Evolutionary conservation across 2,888 invertebrate species (phyloP).

Genomic region (Drosophila ustulata): DNA sequence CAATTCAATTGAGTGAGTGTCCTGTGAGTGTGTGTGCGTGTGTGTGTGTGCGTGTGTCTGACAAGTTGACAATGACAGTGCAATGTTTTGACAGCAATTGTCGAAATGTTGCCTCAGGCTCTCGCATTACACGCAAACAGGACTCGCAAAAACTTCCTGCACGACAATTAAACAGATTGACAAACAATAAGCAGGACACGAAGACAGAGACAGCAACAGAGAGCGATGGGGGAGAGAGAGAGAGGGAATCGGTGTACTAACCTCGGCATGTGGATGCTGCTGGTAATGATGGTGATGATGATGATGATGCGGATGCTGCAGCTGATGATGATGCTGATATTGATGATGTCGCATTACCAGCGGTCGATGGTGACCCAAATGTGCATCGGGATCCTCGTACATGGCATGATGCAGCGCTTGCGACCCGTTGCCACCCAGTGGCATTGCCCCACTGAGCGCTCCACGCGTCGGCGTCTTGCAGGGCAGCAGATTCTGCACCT

Average conservation of each 20-base stretch:
- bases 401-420: constrained; percentile 86
- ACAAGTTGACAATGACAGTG: constrained; percentile 67
- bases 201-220: background rate
- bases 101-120: constrained; percentile 67
- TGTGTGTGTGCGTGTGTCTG: constrained; percentile 32
- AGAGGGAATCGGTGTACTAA: constrained; percentile 61
- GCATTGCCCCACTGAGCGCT: constrained; percentile 82
- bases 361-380: constrained; percentile 86
- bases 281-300: constrained; percentile 75
- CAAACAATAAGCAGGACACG: constrained; percentile 12
- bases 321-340: constrained; percentile 66
- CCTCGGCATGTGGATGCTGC: constrained; percentile 84
- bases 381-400: constrained; percentile 92
- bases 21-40: constrained; percentile 2
- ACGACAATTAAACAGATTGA: constrained; percentile 51
- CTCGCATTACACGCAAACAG: constrained; percentile 21
- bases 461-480: constrained; percentile 90
- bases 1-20: constrained; percentile 52
- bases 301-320: constrained; percentile 77
- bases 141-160: constrained; percentile 32
- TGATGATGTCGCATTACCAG: constrained; percentile 86
- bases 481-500: constrained; percentile 93
- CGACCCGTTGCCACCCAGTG: constrained; percentile 83
- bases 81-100: constrained; percentile 78
- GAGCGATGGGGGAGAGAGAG: background rate